Evolutionary conservation across 2,113 vertebrate genomes (phyloP).

Genomic region (Suncus etruscus): DNA sequence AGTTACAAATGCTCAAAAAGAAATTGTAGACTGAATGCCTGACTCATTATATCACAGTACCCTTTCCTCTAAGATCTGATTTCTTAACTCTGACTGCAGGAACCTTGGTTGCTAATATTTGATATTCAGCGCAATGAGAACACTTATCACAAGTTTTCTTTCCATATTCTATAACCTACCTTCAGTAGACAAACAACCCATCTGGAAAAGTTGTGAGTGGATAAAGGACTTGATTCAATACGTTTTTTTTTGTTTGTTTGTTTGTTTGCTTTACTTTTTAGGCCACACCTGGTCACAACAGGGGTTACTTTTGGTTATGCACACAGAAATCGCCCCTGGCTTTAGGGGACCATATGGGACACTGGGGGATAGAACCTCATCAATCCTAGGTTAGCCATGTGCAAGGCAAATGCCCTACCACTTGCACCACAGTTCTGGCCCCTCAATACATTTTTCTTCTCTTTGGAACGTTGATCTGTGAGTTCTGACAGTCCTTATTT

Average conservation of each 20-base stretch:
- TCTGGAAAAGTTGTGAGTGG: background rate
- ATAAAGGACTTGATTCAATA: background rate
- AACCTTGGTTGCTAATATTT: background rate
- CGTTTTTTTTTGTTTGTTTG: conserved; percentile 2
- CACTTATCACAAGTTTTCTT: background rate
- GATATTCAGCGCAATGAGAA: background rate
- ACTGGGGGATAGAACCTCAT: no score
- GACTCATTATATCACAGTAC: background rate
- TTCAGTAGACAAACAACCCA: background rate
- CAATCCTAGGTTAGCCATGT: no score
- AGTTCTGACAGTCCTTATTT: conserved; percentile 31
- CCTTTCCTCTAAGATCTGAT: conserved; percentile 4
- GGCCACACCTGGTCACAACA: no score
- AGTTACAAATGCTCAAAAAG: background rate
- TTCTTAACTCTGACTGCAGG: background rate
- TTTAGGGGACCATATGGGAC: no score
- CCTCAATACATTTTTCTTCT: background rate
- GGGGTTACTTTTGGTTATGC: no score
- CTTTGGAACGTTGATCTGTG: background rate
- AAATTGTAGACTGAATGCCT: conserved; percentile 5
- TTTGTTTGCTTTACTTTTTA: no score
- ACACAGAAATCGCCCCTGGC: no score
- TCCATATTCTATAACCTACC: background rate
- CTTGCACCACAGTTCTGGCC: no score
- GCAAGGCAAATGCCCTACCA: no score